Evolutionary conservation across 2,888 invertebrate genomes (phyloP).

Genomic region (Trachelus troglodyta): DNA sequence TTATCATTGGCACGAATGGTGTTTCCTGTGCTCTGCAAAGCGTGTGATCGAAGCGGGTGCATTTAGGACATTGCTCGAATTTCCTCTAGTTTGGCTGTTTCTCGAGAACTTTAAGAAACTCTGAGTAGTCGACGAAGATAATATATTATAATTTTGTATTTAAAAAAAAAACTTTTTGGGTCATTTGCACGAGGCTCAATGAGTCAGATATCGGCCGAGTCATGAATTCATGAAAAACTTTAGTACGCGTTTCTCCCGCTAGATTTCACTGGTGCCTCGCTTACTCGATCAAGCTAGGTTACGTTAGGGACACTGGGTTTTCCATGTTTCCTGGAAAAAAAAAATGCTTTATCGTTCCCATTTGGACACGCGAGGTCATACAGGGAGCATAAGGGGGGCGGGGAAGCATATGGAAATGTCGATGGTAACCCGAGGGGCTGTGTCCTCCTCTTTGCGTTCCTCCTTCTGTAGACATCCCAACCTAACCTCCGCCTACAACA

Average conservation of each 20-base stretch:
- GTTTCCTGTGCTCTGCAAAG: constrained; percentile 21
- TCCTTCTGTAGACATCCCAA: not conserved
- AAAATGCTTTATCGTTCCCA: not conserved
- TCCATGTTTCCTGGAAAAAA: not conserved
- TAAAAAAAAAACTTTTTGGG: not conserved
- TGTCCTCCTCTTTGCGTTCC: not conserved
- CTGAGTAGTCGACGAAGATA: not conserved
- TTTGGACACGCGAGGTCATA: not conserved
- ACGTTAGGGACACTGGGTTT: not conserved
- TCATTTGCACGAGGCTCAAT: not conserved
- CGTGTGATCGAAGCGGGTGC: not conserved
- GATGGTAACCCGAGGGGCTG: not conserved
- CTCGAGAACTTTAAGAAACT: not conserved
- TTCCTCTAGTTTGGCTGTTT: not conserved
- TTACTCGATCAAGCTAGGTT: not conserved
- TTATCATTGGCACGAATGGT: constrained; percentile 33
- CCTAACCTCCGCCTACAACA: constrained; percentile 26
- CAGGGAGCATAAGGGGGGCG: not conserved
- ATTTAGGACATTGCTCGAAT: not conserved
- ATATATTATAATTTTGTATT: not conserved
- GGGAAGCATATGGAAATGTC: no score
- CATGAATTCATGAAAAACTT: not conserved
- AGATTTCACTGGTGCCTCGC: not conserved
- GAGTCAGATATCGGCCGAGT: not conserved
- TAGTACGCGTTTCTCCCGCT: not conserved